phyloP scores from a whole-genome alignment of 2,888 invertebrate species.

The Cantharis nigra region DNA sequence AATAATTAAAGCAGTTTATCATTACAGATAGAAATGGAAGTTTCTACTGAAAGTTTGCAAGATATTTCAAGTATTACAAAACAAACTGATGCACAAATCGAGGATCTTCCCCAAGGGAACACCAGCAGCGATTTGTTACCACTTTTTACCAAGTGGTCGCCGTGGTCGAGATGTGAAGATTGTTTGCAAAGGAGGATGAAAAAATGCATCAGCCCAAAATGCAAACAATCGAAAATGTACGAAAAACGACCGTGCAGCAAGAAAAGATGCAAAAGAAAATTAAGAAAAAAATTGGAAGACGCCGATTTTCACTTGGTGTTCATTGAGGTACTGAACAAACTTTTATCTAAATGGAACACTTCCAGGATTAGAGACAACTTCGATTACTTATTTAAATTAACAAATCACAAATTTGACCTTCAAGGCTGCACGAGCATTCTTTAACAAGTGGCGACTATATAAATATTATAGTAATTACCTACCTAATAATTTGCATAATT shows the following conservation, averaged over 20 bases:
- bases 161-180: constrained; percentile 50
- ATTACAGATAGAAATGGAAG: background rate
- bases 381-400: no score
- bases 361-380: background rate
- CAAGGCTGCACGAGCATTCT: background rate
- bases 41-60: background rate
- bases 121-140: background rate
- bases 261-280: constrained; percentile 53
- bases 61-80: background rate
- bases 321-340: constrained; percentile 11
- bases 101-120: background rate
- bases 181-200: constrained; percentile 77
- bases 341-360: background rate
- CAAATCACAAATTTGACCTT: background rate
- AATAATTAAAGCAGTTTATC: background rate
- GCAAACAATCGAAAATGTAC: constrained; percentile 46
- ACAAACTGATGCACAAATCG: background rate
- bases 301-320: constrained; percentile 44
- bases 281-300: constrained; percentile 45
- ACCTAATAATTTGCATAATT: background rate
- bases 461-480: background rate
- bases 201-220: constrained; percentile 59
- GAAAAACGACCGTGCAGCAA: constrained; percentile 54
- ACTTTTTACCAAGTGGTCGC: constrained; percentile 43
- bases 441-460: background rate